Conservation (phyloP, 2,888 invertebrate species). For the Allolobophora icterica region DNA sequence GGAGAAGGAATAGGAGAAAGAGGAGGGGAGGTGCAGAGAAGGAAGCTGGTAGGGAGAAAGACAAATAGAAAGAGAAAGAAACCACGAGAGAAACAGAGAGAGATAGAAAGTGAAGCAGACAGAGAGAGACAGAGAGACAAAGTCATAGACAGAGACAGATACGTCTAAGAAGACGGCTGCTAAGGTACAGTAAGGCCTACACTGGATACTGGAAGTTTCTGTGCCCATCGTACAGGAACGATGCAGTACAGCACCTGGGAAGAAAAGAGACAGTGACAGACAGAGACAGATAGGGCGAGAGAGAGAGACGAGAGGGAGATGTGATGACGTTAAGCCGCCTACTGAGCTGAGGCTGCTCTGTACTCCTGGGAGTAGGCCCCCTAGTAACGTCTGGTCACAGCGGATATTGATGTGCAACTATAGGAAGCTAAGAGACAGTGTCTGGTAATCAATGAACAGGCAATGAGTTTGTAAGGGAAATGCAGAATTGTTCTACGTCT, state of each 20-base stretch:
- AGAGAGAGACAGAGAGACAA: background rate
- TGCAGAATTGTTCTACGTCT: background rate
- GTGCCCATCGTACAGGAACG: too few species aligned
- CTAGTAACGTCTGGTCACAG: background rate
- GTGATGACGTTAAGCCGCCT: background rate
- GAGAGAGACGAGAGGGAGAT: background rate
- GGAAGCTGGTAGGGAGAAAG: background rate
- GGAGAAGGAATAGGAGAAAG: background rate
- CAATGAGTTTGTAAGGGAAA: background rate
- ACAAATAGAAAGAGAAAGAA: background rate
- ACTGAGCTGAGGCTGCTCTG: background rate
- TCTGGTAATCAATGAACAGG: background rate
- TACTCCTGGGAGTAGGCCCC: too few species aligned
- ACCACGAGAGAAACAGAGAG: background rate
- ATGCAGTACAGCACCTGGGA: background rate
- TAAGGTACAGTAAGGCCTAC: too few species aligned
- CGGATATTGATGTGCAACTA: background rate
- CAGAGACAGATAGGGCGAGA: background rate
- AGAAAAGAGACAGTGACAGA: constrained; percentile 14
- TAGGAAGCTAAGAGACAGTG: background rate
- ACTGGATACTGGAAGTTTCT: too few species aligned
- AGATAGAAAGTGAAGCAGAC: background rate
- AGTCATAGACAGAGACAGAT: background rate
- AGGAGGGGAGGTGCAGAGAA: background rate
- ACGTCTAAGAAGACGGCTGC: background rate